Evolutionary conservation across 2,113 vertebrate genomes (phyloP).

Genomic region (Nannospalax galili): DNA sequence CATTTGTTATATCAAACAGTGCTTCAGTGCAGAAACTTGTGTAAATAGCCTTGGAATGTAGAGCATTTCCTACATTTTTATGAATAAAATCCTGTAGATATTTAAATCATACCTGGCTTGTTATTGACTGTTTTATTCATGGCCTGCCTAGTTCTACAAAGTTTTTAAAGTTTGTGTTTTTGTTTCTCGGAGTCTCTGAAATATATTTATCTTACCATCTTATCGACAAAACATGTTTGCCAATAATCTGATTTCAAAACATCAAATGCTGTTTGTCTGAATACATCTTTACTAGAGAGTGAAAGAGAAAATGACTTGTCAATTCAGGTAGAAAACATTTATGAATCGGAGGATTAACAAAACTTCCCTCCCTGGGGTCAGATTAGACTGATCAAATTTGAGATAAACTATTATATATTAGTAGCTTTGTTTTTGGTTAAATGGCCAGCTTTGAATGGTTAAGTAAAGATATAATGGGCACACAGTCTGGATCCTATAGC

Average conservation of each 20-base stretch:
- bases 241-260: conserved; percentile 40
- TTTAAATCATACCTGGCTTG: not conserved
- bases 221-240: conserved; percentile 6
- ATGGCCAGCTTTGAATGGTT: not conserved
- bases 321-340: conserved; percentile 19
- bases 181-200: not conserved
- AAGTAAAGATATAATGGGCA: not conserved
- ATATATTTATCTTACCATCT: conserved; percentile 5
- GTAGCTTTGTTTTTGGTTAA: not conserved
- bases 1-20: not conserved
- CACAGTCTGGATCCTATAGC: not conserved
- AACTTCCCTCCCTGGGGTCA: not conserved
- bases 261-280: conserved; percentile 22
- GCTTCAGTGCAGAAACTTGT: not conserved
- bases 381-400: not conserved
- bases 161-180: conserved; percentile 11
- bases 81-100: conserved; percentile 34
- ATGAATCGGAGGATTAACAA: not conserved
- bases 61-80: conserved; percentile 49
- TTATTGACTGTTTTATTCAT: conserved; percentile 38
- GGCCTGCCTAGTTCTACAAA: not conserved
- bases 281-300: conserved; percentile 49
- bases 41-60: not conserved
- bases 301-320: conserved; percentile 27
- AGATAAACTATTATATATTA: not conserved